These are phyloP conservation scores for Corvus hawaiiensis DNA, from an alignment of 2,113 vertebrate genomes.

Conservation along the genomic window DNA sequence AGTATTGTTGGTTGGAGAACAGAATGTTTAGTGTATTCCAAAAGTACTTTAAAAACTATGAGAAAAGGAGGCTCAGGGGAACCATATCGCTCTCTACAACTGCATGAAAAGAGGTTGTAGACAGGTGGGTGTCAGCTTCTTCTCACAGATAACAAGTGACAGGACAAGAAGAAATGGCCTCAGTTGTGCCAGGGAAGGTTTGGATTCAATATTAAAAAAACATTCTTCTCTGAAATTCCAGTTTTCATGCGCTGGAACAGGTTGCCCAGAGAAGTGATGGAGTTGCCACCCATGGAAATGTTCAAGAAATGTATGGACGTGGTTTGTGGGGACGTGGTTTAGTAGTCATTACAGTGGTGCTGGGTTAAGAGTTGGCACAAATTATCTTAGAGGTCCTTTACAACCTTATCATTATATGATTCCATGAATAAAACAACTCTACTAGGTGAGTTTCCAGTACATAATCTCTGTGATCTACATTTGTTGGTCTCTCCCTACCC, in stretches of 20 bases:
- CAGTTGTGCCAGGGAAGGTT: neutral
- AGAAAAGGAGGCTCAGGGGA: neutral
- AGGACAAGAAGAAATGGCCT: neutral
- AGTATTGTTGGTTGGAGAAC: neutral
- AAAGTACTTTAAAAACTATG: neutral
- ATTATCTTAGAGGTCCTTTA: neutral
- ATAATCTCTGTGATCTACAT: neutral
- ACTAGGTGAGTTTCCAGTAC: neutral
- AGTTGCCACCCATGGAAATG: neutral
- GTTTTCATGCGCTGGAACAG: neutral
- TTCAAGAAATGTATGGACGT: neutral
- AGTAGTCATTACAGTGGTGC: no score
- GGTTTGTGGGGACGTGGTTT: fast-evolving
- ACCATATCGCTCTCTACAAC: neutral
- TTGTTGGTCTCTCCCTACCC: neutral
- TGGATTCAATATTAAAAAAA: neutral
- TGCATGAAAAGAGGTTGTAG: neutral
- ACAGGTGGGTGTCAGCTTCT: neutral
- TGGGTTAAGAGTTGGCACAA: neutral
- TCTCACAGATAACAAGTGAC: neutral
- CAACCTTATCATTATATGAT: neutral
- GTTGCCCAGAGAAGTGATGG: neutral
- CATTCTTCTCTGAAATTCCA: neutral
- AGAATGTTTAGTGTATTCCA: neutral
- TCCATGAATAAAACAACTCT: neutral